Evolutionary conservation across 2,797 vertebrate genomes (phyloP).

Genomic region (Centroberyx gerrardi): DNA sequence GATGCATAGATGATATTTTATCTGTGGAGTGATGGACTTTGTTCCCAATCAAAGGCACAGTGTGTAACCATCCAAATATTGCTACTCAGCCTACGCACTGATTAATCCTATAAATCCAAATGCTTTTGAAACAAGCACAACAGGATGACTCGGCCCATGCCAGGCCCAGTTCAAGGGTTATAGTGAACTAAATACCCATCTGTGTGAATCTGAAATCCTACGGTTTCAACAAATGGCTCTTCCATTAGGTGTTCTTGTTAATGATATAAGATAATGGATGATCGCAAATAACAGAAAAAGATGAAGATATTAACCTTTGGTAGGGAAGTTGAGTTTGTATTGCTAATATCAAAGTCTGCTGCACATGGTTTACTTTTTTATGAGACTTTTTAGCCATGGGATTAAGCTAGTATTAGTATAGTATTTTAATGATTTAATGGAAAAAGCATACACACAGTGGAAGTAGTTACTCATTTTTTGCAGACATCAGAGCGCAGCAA

Average conservation of each 20-base stretch:
- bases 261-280: conserved; percentile 57
- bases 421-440: not conserved
- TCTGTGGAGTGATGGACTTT: conserved; percentile 38
- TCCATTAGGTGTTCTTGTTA: conserved; percentile 64
- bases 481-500: conserved; percentile 18
- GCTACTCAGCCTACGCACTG: conserved; percentile 70
- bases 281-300: conserved; percentile 33
- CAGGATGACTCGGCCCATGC: conserved; percentile 73
- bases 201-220: conserved; percentile 80
- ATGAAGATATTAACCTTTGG: conserved; percentile 6
- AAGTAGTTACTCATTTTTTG: conserved; percentile 19
- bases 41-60: conserved; percentile 69
- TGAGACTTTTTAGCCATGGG: not conserved
- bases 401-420: not conserved
- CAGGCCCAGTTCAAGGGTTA: conserved; percentile 78
- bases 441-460: not conserved
- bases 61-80: conserved; percentile 78
- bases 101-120: conserved; percentile 85
- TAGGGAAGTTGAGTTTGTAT: not conserved
- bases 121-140: conserved; percentile 80
- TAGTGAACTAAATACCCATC: conserved; percentile 83
- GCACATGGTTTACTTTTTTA: not conserved
- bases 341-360: not conserved
- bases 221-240: conserved; percentile 63
- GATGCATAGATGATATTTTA: conserved; percentile 13